phyloP scores from a whole-genome alignment of 1,140 invertebrate genomes.

The Saxidomus purpurata region DNA sequence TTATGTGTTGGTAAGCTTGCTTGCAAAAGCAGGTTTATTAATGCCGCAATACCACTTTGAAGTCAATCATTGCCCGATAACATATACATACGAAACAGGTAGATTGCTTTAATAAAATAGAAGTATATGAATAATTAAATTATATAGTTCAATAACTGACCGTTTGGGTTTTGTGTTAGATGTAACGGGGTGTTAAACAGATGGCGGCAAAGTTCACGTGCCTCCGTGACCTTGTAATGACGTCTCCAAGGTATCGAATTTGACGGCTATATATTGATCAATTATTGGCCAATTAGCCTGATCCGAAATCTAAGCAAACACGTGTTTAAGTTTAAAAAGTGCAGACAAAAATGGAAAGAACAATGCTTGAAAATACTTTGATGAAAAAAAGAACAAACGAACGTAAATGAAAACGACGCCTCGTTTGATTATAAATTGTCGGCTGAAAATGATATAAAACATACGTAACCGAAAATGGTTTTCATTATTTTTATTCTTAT shows the following conservation, averaged over 20 bases:
- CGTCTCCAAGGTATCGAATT: constrained; percentile 51
- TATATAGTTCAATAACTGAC: constrained; percentile 37
- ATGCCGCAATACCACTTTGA: not conserved
- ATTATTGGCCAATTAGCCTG: constrained; percentile 56
- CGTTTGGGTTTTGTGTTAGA: constrained; percentile 34
- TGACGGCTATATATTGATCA: constrained; percentile 45
- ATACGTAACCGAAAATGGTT: too few relatives aligned
- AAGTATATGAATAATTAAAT: constrained; percentile 51
- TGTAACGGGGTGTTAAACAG: constrained; percentile 62
- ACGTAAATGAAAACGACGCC: too few relatives aligned
- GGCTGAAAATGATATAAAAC: too few relatives aligned
- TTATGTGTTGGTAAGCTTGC: too few relatives aligned
- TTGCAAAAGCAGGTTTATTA: not conserved
- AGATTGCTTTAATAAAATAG: not conserved
- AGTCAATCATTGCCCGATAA: not conserved
- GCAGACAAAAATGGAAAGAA: not conserved
- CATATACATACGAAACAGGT: not conserved
- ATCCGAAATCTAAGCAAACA: constrained; percentile 17
- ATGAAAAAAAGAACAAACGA: too few relatives aligned
- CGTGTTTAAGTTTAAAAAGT: not conserved
- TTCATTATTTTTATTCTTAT: too few relatives aligned
- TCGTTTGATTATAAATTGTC: too few relatives aligned
- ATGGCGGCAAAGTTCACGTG: constrained; percentile 60
- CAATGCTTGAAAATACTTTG: too few relatives aligned
- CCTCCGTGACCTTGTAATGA: constrained; percentile 32